Evolutionary conservation across 2,797 vertebrate genomes (phyloP).

Genomic region (Acipenser transmontanus): DNA sequence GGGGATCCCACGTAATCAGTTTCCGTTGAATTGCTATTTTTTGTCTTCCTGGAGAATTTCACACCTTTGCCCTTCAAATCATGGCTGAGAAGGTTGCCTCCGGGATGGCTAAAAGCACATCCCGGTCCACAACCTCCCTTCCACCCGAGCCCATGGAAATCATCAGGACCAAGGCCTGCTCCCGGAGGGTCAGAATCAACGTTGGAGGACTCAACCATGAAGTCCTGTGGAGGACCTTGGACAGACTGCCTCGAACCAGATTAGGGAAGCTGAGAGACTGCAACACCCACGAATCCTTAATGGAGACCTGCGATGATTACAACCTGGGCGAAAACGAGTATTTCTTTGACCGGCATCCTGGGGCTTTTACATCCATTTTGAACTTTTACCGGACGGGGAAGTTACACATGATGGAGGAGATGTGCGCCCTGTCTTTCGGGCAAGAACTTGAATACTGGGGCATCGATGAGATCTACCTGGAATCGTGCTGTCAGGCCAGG

Average conservation of each 20-base stretch:
- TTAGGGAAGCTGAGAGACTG: slow-evolving; percentile 93
- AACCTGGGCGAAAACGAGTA: slow-evolving; percentile 91
- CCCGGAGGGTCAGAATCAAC: slow-evolving; percentile 88
- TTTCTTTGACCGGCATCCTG: slow-evolving; percentile 94
- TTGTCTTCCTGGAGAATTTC: slow-evolving; percentile 21
- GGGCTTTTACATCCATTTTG: slow-evolving; percentile 94
- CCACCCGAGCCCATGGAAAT: slow-evolving; percentile 93
- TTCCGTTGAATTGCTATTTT: slow-evolving; percentile 20
- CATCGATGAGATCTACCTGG: slow-evolving; percentile 96
- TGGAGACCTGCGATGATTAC: slow-evolving; percentile 96
- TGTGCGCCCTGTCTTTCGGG: slow-evolving; percentile 95
- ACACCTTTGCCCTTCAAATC: slow-evolving; percentile 33
- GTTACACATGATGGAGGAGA: slow-evolving; percentile 99
- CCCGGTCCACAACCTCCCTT: slow-evolving; percentile 66
- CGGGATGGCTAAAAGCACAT: slow-evolving; percentile 67
- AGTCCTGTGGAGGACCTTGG: slow-evolving; percentile 93
- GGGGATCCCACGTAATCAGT: slow-evolving; percentile 51
- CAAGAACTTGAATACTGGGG: slow-evolving; percentile 98
- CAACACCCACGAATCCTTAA: slow-evolving; percentile 89
- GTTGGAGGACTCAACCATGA: slow-evolving; percentile 96
- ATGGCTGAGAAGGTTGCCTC: slow-evolving; percentile 85
- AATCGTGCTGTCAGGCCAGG: slow-evolving; percentile 96
- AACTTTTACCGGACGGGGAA: slow-evolving; percentile 98
- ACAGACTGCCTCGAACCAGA: slow-evolving; percentile 87
- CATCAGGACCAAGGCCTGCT: slow-evolving; percentile 86